phyloP scores from a whole-genome alignment of 92 coral and sea anemone genomes.

The Isaurus tuberculatus region DNA sequence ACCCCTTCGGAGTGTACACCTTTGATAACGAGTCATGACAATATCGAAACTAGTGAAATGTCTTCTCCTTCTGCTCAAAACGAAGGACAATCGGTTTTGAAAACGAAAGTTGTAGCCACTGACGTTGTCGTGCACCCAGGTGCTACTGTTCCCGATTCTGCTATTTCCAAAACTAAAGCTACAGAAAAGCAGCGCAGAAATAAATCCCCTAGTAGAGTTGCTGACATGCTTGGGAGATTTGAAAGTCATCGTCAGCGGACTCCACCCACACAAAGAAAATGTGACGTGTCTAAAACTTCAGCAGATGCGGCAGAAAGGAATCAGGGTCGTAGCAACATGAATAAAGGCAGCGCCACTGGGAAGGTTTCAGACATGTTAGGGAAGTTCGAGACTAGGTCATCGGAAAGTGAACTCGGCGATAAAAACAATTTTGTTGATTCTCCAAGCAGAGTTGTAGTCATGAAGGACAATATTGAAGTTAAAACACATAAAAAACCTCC shows the following conservation, averaged over 20 bases:
- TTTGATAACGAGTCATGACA: not conserved
- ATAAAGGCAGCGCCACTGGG: not conserved
- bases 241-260: conserved; percentile 19
- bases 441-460: not conserved
- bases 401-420: not conserved
- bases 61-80: not conserved
- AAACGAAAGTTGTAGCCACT: conserved; percentile 24
- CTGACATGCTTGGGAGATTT: conserved; percentile 31
- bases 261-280: not conserved
- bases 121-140: conserved; percentile 33
- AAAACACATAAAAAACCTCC: not conserved
- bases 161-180: conserved; percentile 4
- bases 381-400: not conserved
- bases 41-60: not conserved
- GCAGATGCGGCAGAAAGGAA: not conserved
- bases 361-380: conserved; percentile 29
- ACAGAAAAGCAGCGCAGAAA: conserved; percentile 11
- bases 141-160: conserved; percentile 1
- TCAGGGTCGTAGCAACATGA: not conserved
- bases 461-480: conserved; percentile 13
- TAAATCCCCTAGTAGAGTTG: conserved; percentile 27
- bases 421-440: not conserved
- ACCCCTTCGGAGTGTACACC: not conserved
- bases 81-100: not conserved
- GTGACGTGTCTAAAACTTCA: not conserved